Base-by-base conservation (phyloP, 2,888 invertebrate genomes). In the Aethes cnicana region DNA sequence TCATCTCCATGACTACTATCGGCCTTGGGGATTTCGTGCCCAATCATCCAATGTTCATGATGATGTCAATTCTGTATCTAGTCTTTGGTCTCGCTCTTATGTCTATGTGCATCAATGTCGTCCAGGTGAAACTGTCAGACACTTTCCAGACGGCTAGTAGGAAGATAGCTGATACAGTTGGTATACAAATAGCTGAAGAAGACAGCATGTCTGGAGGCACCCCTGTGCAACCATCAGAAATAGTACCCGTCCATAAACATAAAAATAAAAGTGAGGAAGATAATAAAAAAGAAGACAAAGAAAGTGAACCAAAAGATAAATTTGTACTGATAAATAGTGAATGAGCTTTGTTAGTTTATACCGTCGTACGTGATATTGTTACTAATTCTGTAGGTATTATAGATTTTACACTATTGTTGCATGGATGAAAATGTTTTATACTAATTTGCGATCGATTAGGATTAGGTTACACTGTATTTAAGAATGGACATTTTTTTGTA, bases 51-150 rank as follows among this genome's bases (percentile, higher is more conserved):
- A 92, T 94, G 78, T 94, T 93, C 68, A 96, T 98, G 94, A 95
- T 98, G 91, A 92, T 95, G 47, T 96, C 97, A 25, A 97, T 98
- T 66, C 91, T 98, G 36, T 98, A 99, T 74, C 90, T 99, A 48
- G 94, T 98, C 14, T 96, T 99, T 67, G 99, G 99, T 4, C 90
- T 99, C 54, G 97, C 98, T 0, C 90, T 99, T 12, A 98, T 98
- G 42, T 97, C 98, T 61, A 98, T 98, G 98, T 97, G 97, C 80
- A 96, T 99, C 67, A 98, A 98, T 72, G 97, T 98, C 9, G 97
- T 98, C 0, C 98, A 98, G 90, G 94, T 94, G 33, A 93, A 93
- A 73, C 66, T 93, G 32, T 95, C 95, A 35, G 93, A 95, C 75
- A 95, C 96, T 1, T 97, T 97, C 72, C 93, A 93, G 62, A 93